Base-by-base conservation (phyloP, 2,888 invertebrate species). In the Merodon equestris region DNA sequence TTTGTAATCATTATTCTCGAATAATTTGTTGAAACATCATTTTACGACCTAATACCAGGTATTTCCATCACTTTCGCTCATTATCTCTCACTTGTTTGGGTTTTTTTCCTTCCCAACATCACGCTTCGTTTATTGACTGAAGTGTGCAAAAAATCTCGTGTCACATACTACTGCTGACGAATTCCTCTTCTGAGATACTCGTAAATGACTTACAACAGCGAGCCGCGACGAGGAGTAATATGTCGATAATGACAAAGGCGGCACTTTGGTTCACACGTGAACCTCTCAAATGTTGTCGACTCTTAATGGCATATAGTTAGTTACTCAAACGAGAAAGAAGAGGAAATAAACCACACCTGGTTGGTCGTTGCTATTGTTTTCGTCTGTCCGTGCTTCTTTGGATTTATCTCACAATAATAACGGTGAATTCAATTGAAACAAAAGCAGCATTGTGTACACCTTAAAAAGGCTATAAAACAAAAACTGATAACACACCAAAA, bases 261-360 rank as follows among this genome's bases (percentile, higher is more conserved):
- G n/a, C n/a, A n/a, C n/a, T n/a, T n/a, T n/a, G n/a, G n/a, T n/a
- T n/a, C n/a, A n/a, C n/a, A n/a, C 27, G 27, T 2, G 27, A 4
- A 27, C 7, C 27, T 27, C 27, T 7, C 27, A 7, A 4, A 2
- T 27, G 27, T 27, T 45, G 12, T 17, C 40, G n/a, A n/a, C n/a
- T n/a, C n/a, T n/a, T n/a, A n/a, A n/a, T n/a, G 13, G 19, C 27
- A 27, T 27, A 27, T 7, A 27, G n/a, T 27, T 4, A 4, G 27
- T 27, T 4, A 4, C 27, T 27, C 27, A 27, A 27, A 27, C 27
- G 27, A 27, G 27, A 27, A 27, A 7, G 7, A 27, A 27, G 27
- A 27, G 14, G 42, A 44, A 50, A 34, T 12, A 15, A 70, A 68
- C 61, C 74, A 61, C 74, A 74, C 74, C 68, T 74, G 68, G 68